Evolutionary conservation across 2,113 vertebrate genomes (phyloP).

Genomic region (Colistium nudipinnis): DNA sequence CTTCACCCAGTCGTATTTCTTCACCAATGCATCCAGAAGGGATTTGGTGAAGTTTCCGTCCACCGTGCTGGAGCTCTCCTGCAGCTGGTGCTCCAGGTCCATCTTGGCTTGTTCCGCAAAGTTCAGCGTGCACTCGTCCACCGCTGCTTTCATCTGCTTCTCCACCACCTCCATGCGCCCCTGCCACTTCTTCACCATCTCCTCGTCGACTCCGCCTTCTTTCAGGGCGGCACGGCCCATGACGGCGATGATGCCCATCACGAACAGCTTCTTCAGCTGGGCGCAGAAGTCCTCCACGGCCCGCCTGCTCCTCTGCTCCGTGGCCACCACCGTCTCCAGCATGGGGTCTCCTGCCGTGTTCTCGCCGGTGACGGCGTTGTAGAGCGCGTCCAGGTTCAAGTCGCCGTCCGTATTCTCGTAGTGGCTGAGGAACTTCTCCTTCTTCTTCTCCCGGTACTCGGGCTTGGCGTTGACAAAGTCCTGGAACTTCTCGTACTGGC

Average conservation of each 20-base stretch:
- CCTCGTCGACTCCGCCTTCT: constrained; percentile 73
- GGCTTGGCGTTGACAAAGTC: constrained; percentile 81
- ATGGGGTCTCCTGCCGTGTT: constrained; percentile 73
- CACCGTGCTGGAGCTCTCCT: constrained; percentile 58
- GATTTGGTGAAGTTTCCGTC: constrained; percentile 67
- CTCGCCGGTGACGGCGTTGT: constrained; percentile 76
- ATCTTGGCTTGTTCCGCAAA: constrained; percentile 80
- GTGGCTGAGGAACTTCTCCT: constrained; percentile 81
- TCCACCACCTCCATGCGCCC: constrained; percentile 80
- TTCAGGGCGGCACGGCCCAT: constrained; percentile 82
- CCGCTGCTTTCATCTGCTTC: constrained; percentile 81
- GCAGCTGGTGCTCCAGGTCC: constrained; percentile 73
- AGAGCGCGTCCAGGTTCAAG: constrained; percentile 81
- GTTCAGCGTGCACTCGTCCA: constrained; percentile 81
- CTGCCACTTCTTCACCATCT: constrained; percentile 82
- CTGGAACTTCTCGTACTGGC: constrained; percentile 85
- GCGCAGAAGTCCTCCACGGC: constrained; percentile 84
- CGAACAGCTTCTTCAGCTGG: constrained; percentile 82
- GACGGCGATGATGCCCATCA: constrained; percentile 81
- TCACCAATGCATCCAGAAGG: constrained; percentile 69
- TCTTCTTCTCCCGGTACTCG: constrained; percentile 81
- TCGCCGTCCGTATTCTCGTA: constrained; percentile 79
- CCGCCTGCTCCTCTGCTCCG: constrained; percentile 75
- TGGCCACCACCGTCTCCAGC: constrained; percentile 75
- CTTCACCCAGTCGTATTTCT: constrained; percentile 84